These are phyloP conservation scores for Orientallactaga sibirica DNA, from an alignment of 2,797 vertebrate species.

Conservation along the genomic window DNA sequence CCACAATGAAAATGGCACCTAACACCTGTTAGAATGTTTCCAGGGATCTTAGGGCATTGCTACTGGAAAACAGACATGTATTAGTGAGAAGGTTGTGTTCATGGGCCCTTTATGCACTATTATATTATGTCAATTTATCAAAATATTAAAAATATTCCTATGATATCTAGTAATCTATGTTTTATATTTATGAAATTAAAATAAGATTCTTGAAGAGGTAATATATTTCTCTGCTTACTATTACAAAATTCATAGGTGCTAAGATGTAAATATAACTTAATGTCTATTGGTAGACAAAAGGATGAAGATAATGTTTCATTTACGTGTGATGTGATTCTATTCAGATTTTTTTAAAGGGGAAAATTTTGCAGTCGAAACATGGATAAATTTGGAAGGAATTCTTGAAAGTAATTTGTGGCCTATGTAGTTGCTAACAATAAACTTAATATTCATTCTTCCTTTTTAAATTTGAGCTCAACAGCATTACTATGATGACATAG, in stretches of 20 bases:
- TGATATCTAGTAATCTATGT: not conserved
- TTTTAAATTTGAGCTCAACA: not conserved
- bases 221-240: not conserved
- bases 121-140: too few species aligned
- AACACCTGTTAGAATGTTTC: not conserved
- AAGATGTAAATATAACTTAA: not conserved
- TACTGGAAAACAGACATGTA: not conserved
- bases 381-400: not conserved
- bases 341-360: not conserved
- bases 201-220: not conserved
- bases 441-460: not conserved
- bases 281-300: not conserved
- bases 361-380: not conserved
- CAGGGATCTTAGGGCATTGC: too few species aligned
- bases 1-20: not conserved
- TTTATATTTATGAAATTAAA: not conserved
- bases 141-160: not conserved
- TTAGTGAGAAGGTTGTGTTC: not conserved
- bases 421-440: not conserved
- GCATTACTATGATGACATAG: not conserved
- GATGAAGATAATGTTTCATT: not conserved
- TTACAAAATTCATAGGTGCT: not conserved
- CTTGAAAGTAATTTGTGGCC: not conserved
- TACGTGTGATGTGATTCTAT: not conserved
- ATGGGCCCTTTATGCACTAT: not conserved